These are phyloP conservation scores for Chromobotia macracanthus DNA, from an alignment of 2,797 vertebrate genomes.

Conservation along the genomic window DNA sequence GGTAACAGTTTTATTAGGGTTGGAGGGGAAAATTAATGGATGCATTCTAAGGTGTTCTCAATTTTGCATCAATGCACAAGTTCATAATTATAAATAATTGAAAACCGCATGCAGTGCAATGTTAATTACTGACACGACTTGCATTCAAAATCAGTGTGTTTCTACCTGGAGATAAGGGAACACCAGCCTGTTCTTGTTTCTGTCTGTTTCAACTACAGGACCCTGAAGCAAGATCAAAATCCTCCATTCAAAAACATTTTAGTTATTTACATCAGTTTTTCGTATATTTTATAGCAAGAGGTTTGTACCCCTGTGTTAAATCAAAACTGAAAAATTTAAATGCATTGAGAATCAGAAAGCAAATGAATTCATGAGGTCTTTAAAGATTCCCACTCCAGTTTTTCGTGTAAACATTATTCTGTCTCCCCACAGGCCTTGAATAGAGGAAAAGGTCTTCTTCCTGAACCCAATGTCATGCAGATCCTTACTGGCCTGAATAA, in stretches of 20 bases:
- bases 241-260: not conserved
- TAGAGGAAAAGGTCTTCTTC: constrained; percentile 91
- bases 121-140: not conserved
- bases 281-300: not conserved
- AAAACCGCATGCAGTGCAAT: no score
- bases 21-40: no score
- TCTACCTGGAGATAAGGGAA: not conserved
- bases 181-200: not conserved
- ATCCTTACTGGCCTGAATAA: constrained; percentile 87
- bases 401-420: not conserved
- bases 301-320: not conserved
- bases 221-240: not conserved
- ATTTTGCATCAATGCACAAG: no score
- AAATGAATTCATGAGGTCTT: not conserved
- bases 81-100: no score
- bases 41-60: no score
- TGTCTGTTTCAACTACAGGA: not conserved
- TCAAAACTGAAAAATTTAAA: not conserved
- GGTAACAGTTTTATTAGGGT: not conserved
- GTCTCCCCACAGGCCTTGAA: constrained; percentile 83
- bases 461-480: constrained; percentile 89
- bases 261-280: not conserved
- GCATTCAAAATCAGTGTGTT: not conserved
- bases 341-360: no score
- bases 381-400: not conserved